Conservation (phyloP, 2,113 vertebrate genomes). For the Silurus asotus region DNA sequence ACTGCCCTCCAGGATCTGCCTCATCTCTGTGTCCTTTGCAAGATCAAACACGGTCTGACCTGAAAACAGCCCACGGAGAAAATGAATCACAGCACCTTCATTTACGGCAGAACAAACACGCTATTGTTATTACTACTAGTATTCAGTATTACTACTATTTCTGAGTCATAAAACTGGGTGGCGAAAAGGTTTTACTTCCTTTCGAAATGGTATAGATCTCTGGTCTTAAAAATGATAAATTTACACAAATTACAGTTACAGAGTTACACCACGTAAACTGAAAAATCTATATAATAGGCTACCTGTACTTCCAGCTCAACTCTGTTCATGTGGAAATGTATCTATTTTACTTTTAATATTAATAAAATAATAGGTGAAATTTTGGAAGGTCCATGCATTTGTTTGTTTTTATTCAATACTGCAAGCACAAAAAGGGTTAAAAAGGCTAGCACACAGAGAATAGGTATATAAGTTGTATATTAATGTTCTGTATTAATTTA, state of each 20-base stretch:
- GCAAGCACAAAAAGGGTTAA: neutral
- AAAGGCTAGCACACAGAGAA: no score
- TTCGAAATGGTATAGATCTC: no score
- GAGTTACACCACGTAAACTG: neutral
- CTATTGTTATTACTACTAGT: neutral
- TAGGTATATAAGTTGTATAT: no score
- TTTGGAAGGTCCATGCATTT: no score
- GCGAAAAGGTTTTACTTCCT: no score
- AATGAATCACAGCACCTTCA: neutral
- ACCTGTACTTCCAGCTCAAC: neutral
- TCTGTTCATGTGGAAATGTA: neutral
- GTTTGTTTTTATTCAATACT: neutral
- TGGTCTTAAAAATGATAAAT: no score
- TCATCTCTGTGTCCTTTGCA: slow-evolving; percentile 84
- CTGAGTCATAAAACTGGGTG: neutral
- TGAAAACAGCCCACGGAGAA: slow-evolving; percentile 58
- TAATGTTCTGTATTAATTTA: no score
- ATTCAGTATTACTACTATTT: neutral
- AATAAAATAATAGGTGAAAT: no score
- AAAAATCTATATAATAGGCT: neutral
- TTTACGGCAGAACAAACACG: neutral
- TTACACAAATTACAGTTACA: neutral
- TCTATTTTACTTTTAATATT: no score
- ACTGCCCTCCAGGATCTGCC: slow-evolving; percentile 78
- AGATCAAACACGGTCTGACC: slow-evolving; percentile 89